Evolutionary conservation across 2,888 invertebrate species (phyloP).

Genomic region (Hetaerina titia): DNA sequence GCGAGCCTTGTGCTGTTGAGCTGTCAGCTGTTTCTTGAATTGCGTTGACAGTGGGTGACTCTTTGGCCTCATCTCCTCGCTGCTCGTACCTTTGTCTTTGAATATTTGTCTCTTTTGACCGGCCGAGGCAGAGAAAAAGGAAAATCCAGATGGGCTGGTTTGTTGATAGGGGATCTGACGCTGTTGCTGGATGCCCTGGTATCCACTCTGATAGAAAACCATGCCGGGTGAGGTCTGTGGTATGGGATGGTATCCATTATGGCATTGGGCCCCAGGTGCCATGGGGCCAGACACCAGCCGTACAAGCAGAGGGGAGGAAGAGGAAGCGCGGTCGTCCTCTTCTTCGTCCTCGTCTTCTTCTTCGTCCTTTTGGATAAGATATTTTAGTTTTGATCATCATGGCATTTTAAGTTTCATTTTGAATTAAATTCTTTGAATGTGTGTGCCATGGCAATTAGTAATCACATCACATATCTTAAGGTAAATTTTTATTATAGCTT

Average conservation of each 20-base stretch:
- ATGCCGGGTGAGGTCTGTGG: conserved; percentile 39
- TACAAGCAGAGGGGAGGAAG: conserved; percentile 59
- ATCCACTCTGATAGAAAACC: conserved; percentile 42
- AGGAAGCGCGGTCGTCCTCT: conserved; percentile 59
- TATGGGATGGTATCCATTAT: conserved; percentile 54
- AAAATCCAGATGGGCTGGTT: conserved; percentile 38
- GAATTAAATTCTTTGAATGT: too few species aligned
- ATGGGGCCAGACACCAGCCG: conserved; percentile 43
- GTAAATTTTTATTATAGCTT: too few species aligned
- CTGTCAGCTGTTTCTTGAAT: conserved; percentile 53
- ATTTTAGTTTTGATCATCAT: too few species aligned
- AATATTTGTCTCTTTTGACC: conserved; percentile 55
- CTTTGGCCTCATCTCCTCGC: conserved; percentile 48
- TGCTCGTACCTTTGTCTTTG: conserved; percentile 44
- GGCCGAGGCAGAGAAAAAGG: conserved; percentile 45
- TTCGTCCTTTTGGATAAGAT: background rate
- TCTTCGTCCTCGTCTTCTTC: conserved; percentile 53
- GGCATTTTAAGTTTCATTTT: too few species aligned
- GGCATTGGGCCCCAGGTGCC: conserved; percentile 40
- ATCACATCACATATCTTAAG: too few species aligned
- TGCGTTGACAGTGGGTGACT: background rate
- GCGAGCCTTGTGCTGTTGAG: conserved; percentile 53
- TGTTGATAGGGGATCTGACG: conserved; percentile 48
- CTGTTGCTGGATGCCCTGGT: conserved; percentile 17
- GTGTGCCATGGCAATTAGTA: too few species aligned